Conservation (phyloP, 2,113 vertebrate genomes). For the Trachemys scripta region DNA sequence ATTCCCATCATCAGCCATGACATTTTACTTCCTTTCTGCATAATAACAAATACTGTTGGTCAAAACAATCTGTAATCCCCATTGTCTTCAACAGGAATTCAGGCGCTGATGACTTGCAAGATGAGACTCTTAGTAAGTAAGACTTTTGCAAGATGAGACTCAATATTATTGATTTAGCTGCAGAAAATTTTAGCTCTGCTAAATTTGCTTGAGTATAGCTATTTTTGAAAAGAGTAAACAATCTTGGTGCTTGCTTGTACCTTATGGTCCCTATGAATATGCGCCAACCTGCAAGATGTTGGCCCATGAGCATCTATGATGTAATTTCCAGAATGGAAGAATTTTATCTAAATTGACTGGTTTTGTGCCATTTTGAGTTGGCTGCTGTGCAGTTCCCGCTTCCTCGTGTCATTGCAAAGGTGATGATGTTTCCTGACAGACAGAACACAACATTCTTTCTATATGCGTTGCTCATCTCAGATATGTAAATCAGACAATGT, state of each 20-base stretch:
- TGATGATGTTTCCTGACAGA: not conserved
- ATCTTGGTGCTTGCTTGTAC: not conserved
- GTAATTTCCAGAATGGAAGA: not conserved
- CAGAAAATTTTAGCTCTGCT: not conserved
- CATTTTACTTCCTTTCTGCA: not conserved
- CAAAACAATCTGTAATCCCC: not conserved
- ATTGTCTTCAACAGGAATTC: not conserved
- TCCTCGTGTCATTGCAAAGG: not conserved
- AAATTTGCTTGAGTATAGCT: not conserved
- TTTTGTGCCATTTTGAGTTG: not conserved
- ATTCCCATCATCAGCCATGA: not conserved
- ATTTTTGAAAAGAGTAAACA: not conserved
- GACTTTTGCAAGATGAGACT: not conserved
- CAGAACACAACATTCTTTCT: not conserved
- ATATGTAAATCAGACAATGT: not conserved
- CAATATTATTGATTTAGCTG: not conserved
- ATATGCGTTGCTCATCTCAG: not conserved
- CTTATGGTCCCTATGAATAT: not conserved
- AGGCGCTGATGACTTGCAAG: rapidly evolving
- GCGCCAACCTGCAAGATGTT: not conserved
- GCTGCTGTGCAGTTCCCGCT: not conserved
- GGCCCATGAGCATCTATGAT: not conserved
- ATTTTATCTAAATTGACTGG: not conserved
- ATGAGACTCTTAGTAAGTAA: not conserved
- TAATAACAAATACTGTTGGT: not conserved